Conservation (phyloP, 23 tunicate genomes). For the Oikopleura albicans region DNA sequence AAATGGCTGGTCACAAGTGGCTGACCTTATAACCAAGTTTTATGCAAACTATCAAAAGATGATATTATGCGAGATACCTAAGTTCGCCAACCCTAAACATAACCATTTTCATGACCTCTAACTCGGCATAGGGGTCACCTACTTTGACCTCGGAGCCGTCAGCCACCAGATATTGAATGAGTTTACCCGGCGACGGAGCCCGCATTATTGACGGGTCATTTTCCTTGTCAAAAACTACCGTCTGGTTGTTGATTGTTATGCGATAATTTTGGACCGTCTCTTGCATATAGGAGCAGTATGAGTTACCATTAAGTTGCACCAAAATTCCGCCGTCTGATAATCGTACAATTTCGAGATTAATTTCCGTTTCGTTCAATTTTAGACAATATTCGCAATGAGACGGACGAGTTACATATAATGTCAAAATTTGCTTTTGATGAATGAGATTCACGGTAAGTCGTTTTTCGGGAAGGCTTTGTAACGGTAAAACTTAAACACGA, state of each 20-base stretch:
- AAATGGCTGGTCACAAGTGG: no score
- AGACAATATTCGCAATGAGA: not conserved
- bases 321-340: not conserved
- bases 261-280: slow-evolving; percentile 34
- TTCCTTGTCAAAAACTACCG: slow-evolving; percentile 63
- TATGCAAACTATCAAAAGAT: no score
- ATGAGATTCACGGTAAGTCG: not conserved
- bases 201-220: slow-evolving; percentile 72
- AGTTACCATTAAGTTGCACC: not conserved
- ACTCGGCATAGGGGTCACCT: slow-evolving; percentile 59
- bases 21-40: no score
- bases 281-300: not conserved
- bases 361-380: not conserved
- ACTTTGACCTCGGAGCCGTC: slow-evolving; percentile 60
- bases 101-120: slow-evolving; percentile 99
- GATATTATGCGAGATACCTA: no score
- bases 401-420: not conserved
- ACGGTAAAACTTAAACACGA: not conserved
- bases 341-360: not conserved
- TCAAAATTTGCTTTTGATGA: not conserved
- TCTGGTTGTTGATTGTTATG: slow-evolving; percentile 86
- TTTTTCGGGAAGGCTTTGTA: not conserved
- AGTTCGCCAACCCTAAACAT: no score
- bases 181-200: slow-evolving; percentile 79
- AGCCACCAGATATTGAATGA: slow-evolving; percentile 43